Evolutionary conservation across 2,888 invertebrate species (phyloP).

Genomic region (Drosophila kuntzei): DNA sequence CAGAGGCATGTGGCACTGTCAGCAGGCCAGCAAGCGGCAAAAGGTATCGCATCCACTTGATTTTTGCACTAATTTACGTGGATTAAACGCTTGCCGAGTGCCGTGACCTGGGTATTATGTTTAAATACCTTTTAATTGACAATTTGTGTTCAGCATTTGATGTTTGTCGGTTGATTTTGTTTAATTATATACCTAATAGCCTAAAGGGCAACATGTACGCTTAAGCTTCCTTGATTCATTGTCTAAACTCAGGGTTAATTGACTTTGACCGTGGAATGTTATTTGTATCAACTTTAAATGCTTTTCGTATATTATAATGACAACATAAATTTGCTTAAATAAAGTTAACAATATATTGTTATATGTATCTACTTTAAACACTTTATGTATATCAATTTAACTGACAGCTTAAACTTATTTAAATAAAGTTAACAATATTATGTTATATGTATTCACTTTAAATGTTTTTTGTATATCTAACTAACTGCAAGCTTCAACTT

Average conservation of each 20-base stretch:
- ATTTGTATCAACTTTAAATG: background rate
- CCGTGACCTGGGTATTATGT: conserved; percentile 77
- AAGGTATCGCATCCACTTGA: conserved; percentile 81
- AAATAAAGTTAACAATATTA: background rate
- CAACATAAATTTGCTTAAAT: background rate
- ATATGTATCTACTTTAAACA: background rate
- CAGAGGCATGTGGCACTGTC: conserved; percentile 20
- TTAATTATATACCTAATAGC: conserved; percentile 57
- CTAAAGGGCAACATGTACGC: conserved; percentile 35
- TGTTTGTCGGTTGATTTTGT: conserved; percentile 67
- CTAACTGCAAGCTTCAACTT: background rate
- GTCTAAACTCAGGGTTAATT: conserved; percentile 6
- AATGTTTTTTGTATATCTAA: background rate
- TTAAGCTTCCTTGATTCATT: conserved; percentile 51
- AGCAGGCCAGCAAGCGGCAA: conserved; percentile 28
- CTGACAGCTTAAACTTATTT: background rate
- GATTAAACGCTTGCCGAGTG: conserved; percentile 65
- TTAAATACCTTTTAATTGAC: conserved; percentile 85
- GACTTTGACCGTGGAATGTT: conserved; percentile 4
- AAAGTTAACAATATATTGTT: background rate
- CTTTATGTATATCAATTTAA: background rate
- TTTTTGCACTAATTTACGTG: conserved; percentile 82
- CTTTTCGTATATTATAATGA: background rate
- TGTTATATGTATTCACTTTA: background rate
- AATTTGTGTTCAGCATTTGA: conserved; percentile 77